Evolutionary conservation across 2,797 vertebrate species (phyloP).

Genomic region (Pangasius larnaudii): DNA sequence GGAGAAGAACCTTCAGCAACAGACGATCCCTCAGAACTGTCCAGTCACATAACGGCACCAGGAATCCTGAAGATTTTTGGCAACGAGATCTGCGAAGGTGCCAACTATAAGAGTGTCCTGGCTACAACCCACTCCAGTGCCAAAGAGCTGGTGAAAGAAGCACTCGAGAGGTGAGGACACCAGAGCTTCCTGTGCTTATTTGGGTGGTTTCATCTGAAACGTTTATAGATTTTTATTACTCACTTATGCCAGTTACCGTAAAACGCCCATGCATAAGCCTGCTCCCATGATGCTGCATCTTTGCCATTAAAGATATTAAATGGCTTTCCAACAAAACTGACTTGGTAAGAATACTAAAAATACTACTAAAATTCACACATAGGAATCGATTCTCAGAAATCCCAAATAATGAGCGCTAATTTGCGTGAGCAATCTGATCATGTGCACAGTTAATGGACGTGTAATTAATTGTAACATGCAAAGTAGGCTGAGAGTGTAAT

Average conservation of each 20-base stretch:
- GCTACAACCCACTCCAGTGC: constrained; percentile 82
- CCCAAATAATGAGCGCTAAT: not conserved
- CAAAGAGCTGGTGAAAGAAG: constrained; percentile 82
- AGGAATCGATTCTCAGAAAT: not conserved
- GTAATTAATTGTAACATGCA: not conserved
- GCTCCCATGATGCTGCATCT: not conserved
- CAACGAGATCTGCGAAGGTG: constrained; percentile 79
- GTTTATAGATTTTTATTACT: not conserved
- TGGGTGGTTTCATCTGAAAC: not conserved
- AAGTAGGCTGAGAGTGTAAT: not conserved
- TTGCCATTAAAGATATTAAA: not conserved
- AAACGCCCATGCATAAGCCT: not conserved
- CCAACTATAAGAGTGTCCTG: constrained; percentile 83
- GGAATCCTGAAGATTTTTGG: constrained; percentile 85
- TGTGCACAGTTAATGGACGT: not conserved
- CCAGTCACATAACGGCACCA: constrained; percentile 80
- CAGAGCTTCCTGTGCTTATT: constrained; percentile 2
- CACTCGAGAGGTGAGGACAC: constrained; percentile 77
- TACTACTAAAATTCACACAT: not conserved
- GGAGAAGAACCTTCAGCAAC: constrained; percentile 56
- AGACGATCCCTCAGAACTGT: constrained; percentile 80
- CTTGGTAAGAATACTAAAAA: not conserved
- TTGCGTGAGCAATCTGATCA: not conserved
- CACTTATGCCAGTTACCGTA: too few species aligned
- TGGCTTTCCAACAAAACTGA: not conserved